A percentile compares a stretch with the other conserved stretches of the same genome.
Evolutionary conservation across 2,113 vertebrate genomes (phyloP).

Genomic region (Pelmatolapia mariae): DNA sequence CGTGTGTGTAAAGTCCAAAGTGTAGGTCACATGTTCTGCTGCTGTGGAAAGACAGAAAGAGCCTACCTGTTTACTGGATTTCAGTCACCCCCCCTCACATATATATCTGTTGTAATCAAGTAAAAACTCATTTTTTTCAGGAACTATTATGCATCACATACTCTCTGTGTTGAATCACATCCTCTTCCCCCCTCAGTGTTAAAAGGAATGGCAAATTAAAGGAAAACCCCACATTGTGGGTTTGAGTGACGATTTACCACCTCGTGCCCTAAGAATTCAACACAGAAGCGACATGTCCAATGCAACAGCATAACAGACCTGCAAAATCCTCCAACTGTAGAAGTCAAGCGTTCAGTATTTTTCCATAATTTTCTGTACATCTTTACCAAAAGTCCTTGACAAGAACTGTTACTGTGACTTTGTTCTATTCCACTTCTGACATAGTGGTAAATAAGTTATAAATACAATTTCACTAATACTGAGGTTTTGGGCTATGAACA

Average conservation of each 20-base stretch:
- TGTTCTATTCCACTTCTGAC: not conserved
- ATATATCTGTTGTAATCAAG: not conserved
- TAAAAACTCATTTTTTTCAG: not conserved
- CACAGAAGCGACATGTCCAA: not conserved
- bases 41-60: not conserved
- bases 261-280: not conserved
- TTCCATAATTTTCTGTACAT: not conserved
- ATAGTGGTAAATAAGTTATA: not conserved
- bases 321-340: not conserved
- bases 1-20: not conserved
- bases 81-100: not conserved
- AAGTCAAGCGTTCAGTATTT: not conserved
- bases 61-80: not conserved
- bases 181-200: not conserved
- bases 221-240: not conserved
- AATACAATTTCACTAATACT: not conserved
- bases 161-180: not conserved
- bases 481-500: not conserved
- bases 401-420: not conserved
- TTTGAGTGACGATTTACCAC: not conserved
- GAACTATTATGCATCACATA: not conserved
- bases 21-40: not conserved
- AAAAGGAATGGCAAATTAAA: not conserved
- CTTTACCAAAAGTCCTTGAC: not conserved
- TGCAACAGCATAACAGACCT: not conserved